Percentiles rank a stretch among this genome's conserved stretches.
Conservation (phyloP, 1,140 invertebrate genomes). For the Drosophila nasuta region DNA sequence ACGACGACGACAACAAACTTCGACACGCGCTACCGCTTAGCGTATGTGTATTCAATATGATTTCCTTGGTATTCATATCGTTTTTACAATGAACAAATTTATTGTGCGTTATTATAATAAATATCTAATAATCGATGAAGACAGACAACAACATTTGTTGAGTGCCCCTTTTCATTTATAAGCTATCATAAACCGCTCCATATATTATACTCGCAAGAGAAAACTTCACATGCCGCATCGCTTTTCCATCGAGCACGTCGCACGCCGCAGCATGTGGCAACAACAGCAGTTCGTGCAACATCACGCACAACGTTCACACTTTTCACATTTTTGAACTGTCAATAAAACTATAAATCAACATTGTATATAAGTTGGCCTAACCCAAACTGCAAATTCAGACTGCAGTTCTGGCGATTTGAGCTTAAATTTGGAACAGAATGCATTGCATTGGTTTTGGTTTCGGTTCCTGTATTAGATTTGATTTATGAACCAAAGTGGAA, state of each 20-base stretch:
- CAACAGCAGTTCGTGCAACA: neutral
- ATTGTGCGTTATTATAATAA: slow-evolving; percentile 6
- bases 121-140: slow-evolving; percentile 5
- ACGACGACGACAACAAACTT: neutral
- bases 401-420: neutral
- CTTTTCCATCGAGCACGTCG: neutral
- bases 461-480: neutral
- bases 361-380: neutral
- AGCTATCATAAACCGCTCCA: neutral
- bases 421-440: neutral
- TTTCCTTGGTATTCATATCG: slow-evolving; percentile 19
- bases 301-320: neutral
- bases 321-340: slow-evolving; percentile 2
- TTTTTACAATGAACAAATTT: slow-evolving; percentile 22
- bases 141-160: neutral
- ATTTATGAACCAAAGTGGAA: slow-evolving; percentile 18
- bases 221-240: slow-evolving; percentile 2
- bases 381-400: neutral
- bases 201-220: neutral
- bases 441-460: slow-evolving; percentile 7
- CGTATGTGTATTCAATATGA: neutral
- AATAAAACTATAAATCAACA: slow-evolving; percentile 34
- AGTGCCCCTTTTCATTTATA: too few species aligned
- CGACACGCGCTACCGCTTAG: slow-evolving; percentile 11
- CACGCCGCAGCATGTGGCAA: neutral